phyloP scores from a whole-genome alignment of 1,140 invertebrate genomes.

The Pseudomyrmex sp. region DNA sequence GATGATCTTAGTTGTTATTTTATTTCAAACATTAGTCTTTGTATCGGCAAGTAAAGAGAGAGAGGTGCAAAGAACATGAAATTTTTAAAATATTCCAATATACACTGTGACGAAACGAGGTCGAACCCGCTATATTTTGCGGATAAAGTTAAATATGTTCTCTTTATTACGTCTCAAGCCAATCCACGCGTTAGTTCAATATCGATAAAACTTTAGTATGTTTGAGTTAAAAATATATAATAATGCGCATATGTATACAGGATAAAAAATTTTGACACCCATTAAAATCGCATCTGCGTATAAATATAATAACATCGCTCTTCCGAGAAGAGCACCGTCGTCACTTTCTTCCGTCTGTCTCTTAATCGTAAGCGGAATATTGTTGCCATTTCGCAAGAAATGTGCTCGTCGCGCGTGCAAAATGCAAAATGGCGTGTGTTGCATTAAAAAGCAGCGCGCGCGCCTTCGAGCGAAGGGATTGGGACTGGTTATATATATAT shows the following conservation, averaged over 20 bases:
- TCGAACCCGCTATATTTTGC: conserved; percentile 2
- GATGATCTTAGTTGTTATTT: background rate
- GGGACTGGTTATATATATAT: conserved; percentile 22
- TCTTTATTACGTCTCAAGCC: background rate
- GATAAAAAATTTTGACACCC: no score
- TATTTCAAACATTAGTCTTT: background rate
- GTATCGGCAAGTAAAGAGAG: background rate
- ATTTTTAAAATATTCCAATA: conserved; percentile 14
- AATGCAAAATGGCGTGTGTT: conserved; percentile 40
- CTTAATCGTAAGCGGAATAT: conserved; percentile 25
- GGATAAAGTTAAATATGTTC: conserved; percentile 11
- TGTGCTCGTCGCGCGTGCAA: conserved; percentile 23
- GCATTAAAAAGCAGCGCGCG: conserved; percentile 43
- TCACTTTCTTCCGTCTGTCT: conserved; percentile 17
- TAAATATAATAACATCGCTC: background rate
- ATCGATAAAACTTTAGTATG: background rate
- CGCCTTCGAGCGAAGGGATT: background rate
- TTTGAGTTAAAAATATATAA: background rate
- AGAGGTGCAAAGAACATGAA: background rate
- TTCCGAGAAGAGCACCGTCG: background rate
- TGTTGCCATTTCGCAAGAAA: conserved; percentile 24
- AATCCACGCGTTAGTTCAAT: background rate
- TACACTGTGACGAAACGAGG: background rate
- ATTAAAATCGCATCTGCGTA: background rate
- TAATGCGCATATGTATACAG: no score